Base-by-base conservation (phyloP, 2,888 invertebrate species). In the Macrophya alboannulata region DNA sequence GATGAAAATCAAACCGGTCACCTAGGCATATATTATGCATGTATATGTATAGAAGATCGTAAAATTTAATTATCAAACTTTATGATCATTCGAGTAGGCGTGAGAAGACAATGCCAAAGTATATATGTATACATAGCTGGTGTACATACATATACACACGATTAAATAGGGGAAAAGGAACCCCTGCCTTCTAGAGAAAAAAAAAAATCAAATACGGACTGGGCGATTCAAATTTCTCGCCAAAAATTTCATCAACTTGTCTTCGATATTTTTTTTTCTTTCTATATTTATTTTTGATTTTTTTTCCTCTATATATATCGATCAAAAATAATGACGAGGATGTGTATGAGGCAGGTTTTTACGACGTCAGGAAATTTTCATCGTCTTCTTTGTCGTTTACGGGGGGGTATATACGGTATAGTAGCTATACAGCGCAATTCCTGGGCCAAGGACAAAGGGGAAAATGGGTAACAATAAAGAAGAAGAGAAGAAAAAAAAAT, bases 41-140 rank as follows among this genome's bases (percentile, higher is more conserved):
- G 15, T 65, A 31, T 31, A 25, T 17, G 17, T 2, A 12, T 43
- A 74, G 21, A 43, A 1, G 45, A 31, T 74, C 74, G 92, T 93
- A 92, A 92, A 93, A 93, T 93, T 93, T 93, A 92, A 93, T 93
- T 92, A 93, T 92, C 91, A 90, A 91, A 91, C 90, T 93, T 93
- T 91, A 93, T 92, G 92, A 93, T 92, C 92, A 92, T 90, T 90
- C 87, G 89, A 88, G 90, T 89, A 88, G 90, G 89, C 88, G 90
- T 89, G 91, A 90, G 81, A 74, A 86, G 79, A 31, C 72, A 86
- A 83, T 74, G 74, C 37, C 12, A 43, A 25, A 17, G 68, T 17
- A 37, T 62, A 62, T 48, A 48, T 12, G 12, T 65, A 65, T 68
- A 21, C 31, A 62, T 25, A 25, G 10, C 31, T 31, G 31, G 31